Evolutionary conservation across 2,888 invertebrate species (phyloP).

Genomic region (Conomelus anceps): DNA sequence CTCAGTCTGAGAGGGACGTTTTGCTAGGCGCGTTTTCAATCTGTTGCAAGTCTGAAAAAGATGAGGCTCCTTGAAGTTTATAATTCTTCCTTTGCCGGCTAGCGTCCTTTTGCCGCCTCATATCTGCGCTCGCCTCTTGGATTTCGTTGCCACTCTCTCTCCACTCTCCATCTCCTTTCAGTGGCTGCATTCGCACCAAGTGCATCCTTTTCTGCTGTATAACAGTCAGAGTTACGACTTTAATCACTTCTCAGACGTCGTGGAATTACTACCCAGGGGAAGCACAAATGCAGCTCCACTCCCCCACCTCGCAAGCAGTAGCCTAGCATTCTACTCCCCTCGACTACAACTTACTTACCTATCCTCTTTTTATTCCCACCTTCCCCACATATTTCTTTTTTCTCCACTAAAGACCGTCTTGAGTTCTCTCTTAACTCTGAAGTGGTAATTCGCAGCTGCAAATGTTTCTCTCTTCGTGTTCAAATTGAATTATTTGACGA

Average conservation of each 20-base stretch:
- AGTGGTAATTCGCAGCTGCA: not conserved
- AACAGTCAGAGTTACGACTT: slow-evolving; percentile 5
- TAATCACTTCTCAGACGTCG: slow-evolving; percentile 6
- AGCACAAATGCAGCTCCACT: not conserved
- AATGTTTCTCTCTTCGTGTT: not conserved
- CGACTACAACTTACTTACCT: not conserved
- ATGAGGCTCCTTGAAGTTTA: not conserved
- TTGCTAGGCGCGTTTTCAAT: not conserved
- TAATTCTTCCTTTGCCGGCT: not conserved
- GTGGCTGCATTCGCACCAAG: not conserved
- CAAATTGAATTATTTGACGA: not conserved
- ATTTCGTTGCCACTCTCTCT: not conserved
- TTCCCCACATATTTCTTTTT: not conserved
- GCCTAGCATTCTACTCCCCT: not conserved
- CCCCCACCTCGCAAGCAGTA: not conserved
- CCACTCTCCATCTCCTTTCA: not conserved
- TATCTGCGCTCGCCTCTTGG: not conserved
- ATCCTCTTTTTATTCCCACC: not conserved
- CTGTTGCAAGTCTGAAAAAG: not conserved
- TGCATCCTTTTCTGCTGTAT: not conserved
- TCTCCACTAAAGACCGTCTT: not conserved
- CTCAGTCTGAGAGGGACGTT: not conserved
- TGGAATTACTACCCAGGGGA: slow-evolving; percentile 9
- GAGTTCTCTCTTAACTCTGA: not conserved
- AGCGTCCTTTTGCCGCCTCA: not conserved